Evolutionary conservation across 1,140 invertebrate species (phyloP).

Genomic region (Drosophila prosaltans): DNA sequence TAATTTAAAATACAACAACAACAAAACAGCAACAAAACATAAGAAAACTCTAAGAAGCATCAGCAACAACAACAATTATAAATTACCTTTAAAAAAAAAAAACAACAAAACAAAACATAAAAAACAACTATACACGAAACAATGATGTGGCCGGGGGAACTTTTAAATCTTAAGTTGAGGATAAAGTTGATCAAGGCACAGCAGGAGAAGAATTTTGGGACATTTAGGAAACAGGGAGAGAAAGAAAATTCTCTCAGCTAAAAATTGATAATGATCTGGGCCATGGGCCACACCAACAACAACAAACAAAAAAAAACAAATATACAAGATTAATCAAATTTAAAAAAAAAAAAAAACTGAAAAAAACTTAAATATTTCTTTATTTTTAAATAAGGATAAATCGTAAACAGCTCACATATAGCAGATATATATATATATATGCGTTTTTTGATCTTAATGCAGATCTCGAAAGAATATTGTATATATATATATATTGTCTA

Average conservation of each 20-base stretch:
- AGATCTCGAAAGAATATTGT: too few relatives aligned
- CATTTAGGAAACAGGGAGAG: background rate
- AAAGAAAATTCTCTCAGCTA: background rate
- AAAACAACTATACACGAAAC: background rate
- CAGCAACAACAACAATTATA: conserved; percentile 16
- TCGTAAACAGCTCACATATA: too few relatives aligned
- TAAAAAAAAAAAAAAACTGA: background rate
- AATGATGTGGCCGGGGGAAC: background rate
- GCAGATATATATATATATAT: too few relatives aligned
- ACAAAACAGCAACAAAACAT: conserved; percentile 35
- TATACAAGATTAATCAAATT: conserved; percentile 17
- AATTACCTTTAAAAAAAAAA: conserved; percentile 6
- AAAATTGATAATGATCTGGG: conserved; percentile 4
- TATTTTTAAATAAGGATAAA: too few relatives aligned
- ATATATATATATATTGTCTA: too few relatives aligned
- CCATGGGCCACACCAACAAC: conserved; percentile 8
- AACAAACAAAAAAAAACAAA: conserved; percentile 7
- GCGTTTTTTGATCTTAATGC: too few relatives aligned
- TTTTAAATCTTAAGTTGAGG: background rate
- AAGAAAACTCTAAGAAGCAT: conserved; percentile 30
- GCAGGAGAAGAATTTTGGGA: background rate
- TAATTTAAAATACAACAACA: conserved; percentile 69
- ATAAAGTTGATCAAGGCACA: too few relatives aligned
- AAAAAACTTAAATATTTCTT: too few relatives aligned
- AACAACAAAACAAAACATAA: too few relatives aligned